Conservation (phyloP, 2,113 vertebrate genomes). For the Podocnemis expansa region DNA sequence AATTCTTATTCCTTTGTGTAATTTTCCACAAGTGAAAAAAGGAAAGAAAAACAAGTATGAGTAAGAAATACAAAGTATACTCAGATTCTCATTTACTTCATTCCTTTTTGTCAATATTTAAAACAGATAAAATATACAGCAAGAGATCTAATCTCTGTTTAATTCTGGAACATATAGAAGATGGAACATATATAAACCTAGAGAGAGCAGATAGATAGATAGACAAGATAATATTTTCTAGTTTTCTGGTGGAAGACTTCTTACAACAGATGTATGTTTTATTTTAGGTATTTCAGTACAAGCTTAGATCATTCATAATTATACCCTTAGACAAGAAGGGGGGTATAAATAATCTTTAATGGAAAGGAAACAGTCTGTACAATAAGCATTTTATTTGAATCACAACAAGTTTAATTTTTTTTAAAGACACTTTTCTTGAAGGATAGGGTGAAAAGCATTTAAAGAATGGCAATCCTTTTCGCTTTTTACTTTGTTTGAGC, state of each 20-base stretch:
- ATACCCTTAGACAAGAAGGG: constrained; percentile 61
- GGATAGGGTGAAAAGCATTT: constrained; percentile 50
- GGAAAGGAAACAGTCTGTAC: constrained; percentile 66
- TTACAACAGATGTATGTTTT: constrained; percentile 70
- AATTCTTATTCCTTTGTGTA: not conserved
- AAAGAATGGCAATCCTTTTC: constrained; percentile 23
- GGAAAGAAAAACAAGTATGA: not conserved
- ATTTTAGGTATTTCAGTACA: constrained; percentile 71
- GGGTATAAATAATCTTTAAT: constrained; percentile 72
- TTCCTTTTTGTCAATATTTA: constrained; percentile 24
- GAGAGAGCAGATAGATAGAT: constrained; percentile 61
- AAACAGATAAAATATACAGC: constrained; percentile 17
- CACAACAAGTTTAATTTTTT: constrained; percentile 51
- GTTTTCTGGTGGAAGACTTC: constrained; percentile 62
- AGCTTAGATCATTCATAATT: constrained; percentile 75
- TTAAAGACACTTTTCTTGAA: constrained; percentile 51
- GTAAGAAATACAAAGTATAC: constrained; percentile 26
- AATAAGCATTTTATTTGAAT: constrained; percentile 67
- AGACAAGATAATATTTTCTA: constrained; percentile 61
- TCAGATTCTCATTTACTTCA: constrained; percentile 16
- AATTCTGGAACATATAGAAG: constrained; percentile 42
- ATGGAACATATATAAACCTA: constrained; percentile 52
- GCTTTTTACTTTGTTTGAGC: constrained; percentile 47
- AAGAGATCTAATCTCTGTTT: constrained; percentile 43
- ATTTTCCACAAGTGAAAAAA: constrained; percentile 16